These are phyloP conservation scores for Cephalotes varians DNA, from an alignment of 2,888 invertebrate genomes.

Conservation along the genomic window DNA sequence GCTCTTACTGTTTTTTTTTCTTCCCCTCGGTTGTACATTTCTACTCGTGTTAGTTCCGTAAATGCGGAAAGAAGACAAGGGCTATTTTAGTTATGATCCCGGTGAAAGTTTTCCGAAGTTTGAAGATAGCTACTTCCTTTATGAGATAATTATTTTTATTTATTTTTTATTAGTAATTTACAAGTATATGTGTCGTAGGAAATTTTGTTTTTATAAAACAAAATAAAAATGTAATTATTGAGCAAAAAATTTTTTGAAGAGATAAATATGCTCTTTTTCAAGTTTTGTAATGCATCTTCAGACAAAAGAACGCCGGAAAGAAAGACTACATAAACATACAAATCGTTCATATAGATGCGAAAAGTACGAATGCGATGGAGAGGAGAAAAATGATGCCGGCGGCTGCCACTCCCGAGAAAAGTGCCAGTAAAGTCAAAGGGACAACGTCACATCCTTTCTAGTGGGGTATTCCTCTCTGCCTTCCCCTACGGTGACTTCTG, in stretches of 20 bases:
- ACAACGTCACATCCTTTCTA: slow-evolving; percentile 53
- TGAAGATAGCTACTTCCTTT: neutral
- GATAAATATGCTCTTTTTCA: neutral
- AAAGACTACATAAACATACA: slow-evolving; percentile 14
- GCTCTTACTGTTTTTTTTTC: slow-evolving; percentile 47
- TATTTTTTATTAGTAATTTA: neutral
- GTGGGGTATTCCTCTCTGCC: slow-evolving; percentile 31
- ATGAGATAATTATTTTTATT: slow-evolving; percentile 15
- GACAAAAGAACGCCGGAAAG: neutral
- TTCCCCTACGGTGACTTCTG: slow-evolving; percentile 65
- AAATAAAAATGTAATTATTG: neutral
- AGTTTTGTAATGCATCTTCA: neutral
- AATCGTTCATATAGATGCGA: slow-evolving; percentile 8
- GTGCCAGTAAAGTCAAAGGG: slow-evolving; percentile 61
- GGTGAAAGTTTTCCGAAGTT: slow-evolving; percentile 5
- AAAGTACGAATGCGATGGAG: slow-evolving; percentile 11
- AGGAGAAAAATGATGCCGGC: neutral
- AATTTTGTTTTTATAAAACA: neutral
- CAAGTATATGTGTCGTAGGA: neutral
- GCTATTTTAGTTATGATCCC: slow-evolving; percentile 57
- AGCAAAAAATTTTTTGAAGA: neutral
- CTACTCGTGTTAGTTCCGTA: slow-evolving; percentile 57
- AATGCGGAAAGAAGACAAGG: slow-evolving; percentile 22
- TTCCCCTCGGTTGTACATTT: slow-evolving; percentile 54
- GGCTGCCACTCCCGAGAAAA: slow-evolving; percentile 40